These are phyloP conservation scores for Platorchestia sp. DNA, from an alignment of 1,140 invertebrate genomes.

Conservation along the genomic window DNA sequence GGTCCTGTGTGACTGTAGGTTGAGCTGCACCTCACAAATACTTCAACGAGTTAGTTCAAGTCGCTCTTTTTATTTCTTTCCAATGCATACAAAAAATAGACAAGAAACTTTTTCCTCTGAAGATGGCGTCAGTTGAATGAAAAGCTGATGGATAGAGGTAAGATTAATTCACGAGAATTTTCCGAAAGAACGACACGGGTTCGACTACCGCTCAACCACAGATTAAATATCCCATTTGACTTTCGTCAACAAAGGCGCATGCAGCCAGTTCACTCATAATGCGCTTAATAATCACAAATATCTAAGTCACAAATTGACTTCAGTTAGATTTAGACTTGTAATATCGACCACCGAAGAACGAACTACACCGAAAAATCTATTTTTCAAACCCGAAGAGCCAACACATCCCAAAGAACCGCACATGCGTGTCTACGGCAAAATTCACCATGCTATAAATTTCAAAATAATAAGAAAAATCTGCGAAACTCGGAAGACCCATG, in stretches of 20 bases:
- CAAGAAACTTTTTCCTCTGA: neutral
- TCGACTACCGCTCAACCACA: neutral
- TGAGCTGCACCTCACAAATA: neutral
- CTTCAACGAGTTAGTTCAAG: neutral
- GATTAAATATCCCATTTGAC: neutral
- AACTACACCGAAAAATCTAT: neutral
- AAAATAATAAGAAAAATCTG: neutral
- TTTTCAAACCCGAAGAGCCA: neutral
- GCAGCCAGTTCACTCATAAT: neutral
- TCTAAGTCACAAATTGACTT: neutral
- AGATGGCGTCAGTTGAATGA: neutral
- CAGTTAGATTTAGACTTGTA: neutral
- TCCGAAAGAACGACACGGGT: neutral
- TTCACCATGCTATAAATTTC: neutral
- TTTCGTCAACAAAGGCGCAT: neutral
- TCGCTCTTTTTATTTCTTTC: neutral
- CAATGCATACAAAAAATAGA: neutral
- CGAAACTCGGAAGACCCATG: neutral
- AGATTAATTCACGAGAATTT: neutral
- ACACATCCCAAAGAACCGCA: neutral
- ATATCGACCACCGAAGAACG: neutral
- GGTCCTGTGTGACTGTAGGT: neutral
- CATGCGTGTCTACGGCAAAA: neutral
- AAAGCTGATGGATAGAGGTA: neutral
- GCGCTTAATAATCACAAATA: neutral